Percentiles rank a stretch among this genome's conserved stretches.
Evolutionary conservation across 2,888 invertebrate species (phyloP).

Genomic region (Drosophila buzzatii): DNA sequence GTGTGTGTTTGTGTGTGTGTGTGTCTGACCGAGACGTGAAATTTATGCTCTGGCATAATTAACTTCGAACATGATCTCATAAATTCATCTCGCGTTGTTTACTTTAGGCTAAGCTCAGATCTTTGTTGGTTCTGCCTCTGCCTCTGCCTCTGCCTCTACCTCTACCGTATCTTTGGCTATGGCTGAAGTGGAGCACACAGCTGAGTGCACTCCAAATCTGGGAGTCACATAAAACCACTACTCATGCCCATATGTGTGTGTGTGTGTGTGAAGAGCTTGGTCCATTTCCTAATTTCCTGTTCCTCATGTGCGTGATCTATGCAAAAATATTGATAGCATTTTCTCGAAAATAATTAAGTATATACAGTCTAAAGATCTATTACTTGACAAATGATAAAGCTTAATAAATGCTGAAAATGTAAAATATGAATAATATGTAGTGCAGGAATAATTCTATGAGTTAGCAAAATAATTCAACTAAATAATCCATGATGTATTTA

Average conservation of each 20-base stretch:
- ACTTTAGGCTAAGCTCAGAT: constrained; percentile 54
- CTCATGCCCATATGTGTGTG: background rate
- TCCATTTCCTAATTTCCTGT: constrained; percentile 16
- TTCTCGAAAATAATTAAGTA: background rate
- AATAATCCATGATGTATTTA: too few relatives aligned
- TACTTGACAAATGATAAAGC: background rate
- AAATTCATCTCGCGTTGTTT: constrained; percentile 81
- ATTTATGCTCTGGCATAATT: constrained; percentile 80
- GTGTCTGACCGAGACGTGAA: constrained; percentile 49
- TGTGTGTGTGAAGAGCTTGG: background rate
- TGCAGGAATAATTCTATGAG: background rate
- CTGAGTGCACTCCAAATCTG: constrained; percentile 58
- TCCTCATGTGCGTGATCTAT: constrained; percentile 3
- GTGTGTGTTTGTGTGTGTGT: constrained; percentile 30
- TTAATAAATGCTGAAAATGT: too few relatives aligned
- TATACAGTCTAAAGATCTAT: background rate
- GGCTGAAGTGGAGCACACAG: constrained; percentile 69
- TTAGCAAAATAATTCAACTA: too few relatives aligned
- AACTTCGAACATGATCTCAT: constrained; percentile 81
- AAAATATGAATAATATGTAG: background rate
- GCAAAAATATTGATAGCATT: background rate
- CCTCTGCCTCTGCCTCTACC: background rate
- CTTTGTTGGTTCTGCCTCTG: constrained; percentile 4
- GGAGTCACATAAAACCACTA: constrained; percentile 23
- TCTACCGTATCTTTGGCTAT: background rate